Base-by-base conservation (phyloP, 2,797 vertebrate species). In the Siniperca undulata region DNA sequence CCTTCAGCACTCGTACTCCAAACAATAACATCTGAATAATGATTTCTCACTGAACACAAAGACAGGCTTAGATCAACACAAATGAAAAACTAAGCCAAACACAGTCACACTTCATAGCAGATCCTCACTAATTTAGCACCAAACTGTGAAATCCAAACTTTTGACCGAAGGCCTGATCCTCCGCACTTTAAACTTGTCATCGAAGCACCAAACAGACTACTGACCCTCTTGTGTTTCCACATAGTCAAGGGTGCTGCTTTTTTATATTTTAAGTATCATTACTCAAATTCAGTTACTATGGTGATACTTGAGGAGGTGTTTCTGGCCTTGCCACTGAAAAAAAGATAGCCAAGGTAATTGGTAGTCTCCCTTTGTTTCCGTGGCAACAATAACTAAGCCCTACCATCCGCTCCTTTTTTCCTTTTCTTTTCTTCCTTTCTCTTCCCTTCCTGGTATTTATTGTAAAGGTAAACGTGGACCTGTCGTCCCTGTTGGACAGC, bases 401-500 rank as follows among this genome's bases (percentile, higher is more conserved):
- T 78, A 73, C 80, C 78, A 77, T 89, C 81, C 68, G 24, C 65
- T 87, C 61, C 48, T 88, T 83, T 71, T 74, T 72, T 44, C 59
- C n/a, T 78, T 68, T 55, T 76, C 85, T 55, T 85, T 70, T 46
- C 66, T 61, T 72, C 60, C 40, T 62, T 24, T 30, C 62, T 77
- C 60, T 75, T 82, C 66, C 86, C 89, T 83, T 59, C 65, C 56
- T 77, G 12, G 2, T 79, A 20, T 90, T 38, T 77, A 24, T 71
- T 91, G 52, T 73, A 11, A 74, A 99, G 98, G 97, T 99, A 91
- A 99, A 99, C 89, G 94, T 99, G 96, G 98, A 99, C 94, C 96
- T 99, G 89, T 96, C 97, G 61, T 97, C 98, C 80, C 97, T 99
- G 88, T 96, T 99, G 79, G 98, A 99, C 80, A 96, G 95, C 3